These are phyloP conservation scores for Sebastes ruberrimus DNA, from an alignment of 2,797 vertebrate species.

Conservation along the genomic window DNA sequence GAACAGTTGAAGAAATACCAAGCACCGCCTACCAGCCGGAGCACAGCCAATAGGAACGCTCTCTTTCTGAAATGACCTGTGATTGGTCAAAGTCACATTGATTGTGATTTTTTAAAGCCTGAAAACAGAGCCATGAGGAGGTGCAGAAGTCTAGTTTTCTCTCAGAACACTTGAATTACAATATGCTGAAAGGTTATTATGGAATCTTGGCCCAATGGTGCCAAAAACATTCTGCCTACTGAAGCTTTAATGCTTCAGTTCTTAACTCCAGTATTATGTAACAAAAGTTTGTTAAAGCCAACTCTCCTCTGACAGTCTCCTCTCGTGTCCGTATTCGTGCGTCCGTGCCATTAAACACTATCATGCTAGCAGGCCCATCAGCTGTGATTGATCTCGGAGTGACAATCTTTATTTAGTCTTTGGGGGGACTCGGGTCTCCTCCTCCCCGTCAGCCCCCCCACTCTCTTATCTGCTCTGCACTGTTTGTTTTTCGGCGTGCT, in stretches of 20 bases:
- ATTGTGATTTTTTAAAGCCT: no score
- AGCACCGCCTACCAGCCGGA: no score
- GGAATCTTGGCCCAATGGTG: no score
- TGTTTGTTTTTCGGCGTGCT: slow-evolving; percentile 69
- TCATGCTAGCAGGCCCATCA: slow-evolving; percentile 35
- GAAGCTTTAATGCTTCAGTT: neutral
- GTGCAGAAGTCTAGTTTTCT: no score
- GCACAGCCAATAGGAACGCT: no score
- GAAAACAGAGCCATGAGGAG: no score
- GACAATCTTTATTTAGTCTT: slow-evolving; percentile 64
- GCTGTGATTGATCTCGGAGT: slow-evolving; percentile 63
- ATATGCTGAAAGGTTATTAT: no score
- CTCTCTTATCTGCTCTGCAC: slow-evolving; percentile 63
- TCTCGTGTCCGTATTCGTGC: neutral
- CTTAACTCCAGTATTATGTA: neutral
- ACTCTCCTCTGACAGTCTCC: neutral
- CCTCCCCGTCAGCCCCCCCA: slow-evolving; percentile 15
- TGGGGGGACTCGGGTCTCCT: slow-evolving; percentile 31
- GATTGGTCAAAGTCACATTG: no score
- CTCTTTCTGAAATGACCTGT: no score
- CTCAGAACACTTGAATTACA: no score
- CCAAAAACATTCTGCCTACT: neutral
- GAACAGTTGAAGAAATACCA: no score
- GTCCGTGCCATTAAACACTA: slow-evolving; percentile 4
- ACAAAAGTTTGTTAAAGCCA: slow-evolving; percentile 14